These are phyloP conservation scores for Rachycentron canadum DNA, from an alignment of 2,797 vertebrate genomes.

Conservation along the genomic window DNA sequence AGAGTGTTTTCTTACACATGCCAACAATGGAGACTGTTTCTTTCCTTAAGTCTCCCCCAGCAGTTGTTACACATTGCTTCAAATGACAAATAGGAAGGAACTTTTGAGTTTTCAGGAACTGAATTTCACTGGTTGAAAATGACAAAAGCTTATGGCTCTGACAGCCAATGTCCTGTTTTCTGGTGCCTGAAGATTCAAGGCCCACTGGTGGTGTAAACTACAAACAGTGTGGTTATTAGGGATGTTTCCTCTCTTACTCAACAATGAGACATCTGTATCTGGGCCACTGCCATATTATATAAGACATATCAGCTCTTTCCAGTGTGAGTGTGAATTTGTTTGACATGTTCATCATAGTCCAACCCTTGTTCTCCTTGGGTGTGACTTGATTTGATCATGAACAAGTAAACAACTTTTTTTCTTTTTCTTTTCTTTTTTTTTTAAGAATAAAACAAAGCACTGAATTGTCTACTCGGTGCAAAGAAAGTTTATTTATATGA, in stretches of 20 bases:
- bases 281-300: background rate
- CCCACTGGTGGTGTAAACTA: background rate
- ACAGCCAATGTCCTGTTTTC: constrained; percentile 6
- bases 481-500: constrained; percentile 5
- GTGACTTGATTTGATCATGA: background rate
- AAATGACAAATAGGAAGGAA: constrained; percentile 42
- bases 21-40: constrained; percentile 54
- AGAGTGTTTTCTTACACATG: constrained; percentile 54
- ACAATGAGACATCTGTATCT: background rate
- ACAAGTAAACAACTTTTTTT: constrained; percentile 17
- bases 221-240: background rate
- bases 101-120: constrained; percentile 43
- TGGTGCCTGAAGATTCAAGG: background rate
- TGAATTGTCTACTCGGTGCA: constrained; percentile 1
- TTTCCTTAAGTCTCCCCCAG: constrained; percentile 54
- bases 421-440: too few species aligned
- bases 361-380: background rate
- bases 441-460: constrained; percentile 19
- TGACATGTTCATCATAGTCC: background rate
- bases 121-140: constrained; percentile 31
- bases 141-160: constrained; percentile 26
- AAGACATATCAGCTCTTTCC: background rate
- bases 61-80: constrained; percentile 42
- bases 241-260: background rate
- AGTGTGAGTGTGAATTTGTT: background rate